phyloP scores from a whole-genome alignment of 1,140 invertebrate genomes.

The Physella acuta region DNA sequence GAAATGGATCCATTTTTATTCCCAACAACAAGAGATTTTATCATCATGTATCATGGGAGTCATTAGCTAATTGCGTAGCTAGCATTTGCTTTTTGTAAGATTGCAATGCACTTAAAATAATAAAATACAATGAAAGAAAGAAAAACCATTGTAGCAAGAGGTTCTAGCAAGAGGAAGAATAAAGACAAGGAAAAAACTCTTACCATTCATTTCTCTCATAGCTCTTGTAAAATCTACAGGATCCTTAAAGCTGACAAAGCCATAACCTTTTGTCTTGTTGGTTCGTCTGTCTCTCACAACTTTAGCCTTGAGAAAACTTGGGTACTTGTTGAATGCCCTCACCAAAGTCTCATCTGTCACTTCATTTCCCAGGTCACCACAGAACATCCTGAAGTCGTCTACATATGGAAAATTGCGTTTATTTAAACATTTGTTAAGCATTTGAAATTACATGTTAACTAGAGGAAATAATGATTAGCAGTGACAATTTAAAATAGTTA shows the following conservation, averaged over 20 bases:
- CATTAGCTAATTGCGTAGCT: too few species aligned
- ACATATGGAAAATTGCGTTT: conserved; percentile 20
- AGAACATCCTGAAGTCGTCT: conserved; percentile 98
- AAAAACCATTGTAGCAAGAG: conserved; percentile 15
- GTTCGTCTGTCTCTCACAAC: conserved; percentile 94
- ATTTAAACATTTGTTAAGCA: neutral
- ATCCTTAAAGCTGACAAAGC: conserved; percentile 98
- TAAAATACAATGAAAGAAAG: too few species aligned
- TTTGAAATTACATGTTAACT: too few species aligned
- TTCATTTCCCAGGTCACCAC: conserved; percentile 98
- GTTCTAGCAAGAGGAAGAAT: neutral
- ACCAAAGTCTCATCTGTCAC: conserved; percentile 95
- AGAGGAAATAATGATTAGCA: too few species aligned
- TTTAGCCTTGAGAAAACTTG: conserved; percentile 91
- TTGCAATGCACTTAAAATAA: too few species aligned
- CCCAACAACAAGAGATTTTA: too few species aligned
- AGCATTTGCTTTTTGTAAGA: too few species aligned
- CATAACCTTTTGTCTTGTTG: conserved; percentile 98
- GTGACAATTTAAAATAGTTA: too few species aligned
- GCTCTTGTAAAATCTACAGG: conserved; percentile 96
- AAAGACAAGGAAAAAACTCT: conserved; percentile 32
- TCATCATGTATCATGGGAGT: too few species aligned
- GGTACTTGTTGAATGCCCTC: conserved; percentile 92
- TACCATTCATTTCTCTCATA: conserved; percentile 93
- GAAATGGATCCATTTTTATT: too few species aligned